phyloP scores from a whole-genome alignment of 2,888 invertebrate genomes.

The Pheosia tremula region DNA sequence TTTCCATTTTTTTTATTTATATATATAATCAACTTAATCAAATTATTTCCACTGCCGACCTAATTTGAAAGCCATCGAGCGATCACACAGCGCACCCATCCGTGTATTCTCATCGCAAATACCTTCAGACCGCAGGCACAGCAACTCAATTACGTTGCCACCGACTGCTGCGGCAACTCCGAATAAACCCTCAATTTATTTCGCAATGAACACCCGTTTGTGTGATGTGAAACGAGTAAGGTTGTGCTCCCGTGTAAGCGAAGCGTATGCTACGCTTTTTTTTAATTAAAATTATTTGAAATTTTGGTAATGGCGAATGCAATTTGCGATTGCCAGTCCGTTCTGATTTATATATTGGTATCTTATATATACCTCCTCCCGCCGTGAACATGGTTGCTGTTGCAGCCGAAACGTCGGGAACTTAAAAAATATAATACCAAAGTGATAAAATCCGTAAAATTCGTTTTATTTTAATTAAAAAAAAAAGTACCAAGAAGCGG shows the following conservation, averaged over 20 bases:
- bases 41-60: constrained; percentile 28
- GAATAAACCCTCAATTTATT: constrained; percentile 44
- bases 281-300: neutral
- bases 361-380: no score
- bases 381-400: no score
- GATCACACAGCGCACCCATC: constrained; percentile 21
- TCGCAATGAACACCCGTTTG: constrained; percentile 28
- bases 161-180: constrained; percentile 30
- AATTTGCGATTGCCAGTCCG: no score
- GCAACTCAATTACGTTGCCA: constrained; percentile 32
- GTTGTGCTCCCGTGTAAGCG: neutral
- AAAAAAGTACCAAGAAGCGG: no score
- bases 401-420: no score
- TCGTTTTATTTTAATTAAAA: no score
- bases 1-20: no score
- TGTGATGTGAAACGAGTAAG: neutral
- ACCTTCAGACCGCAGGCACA: constrained; percentile 26
- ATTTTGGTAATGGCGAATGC: no score
- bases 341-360: no score
- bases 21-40: no score
- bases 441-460: no score
- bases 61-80: constrained; percentile 34
- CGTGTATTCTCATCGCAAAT: constrained; percentile 38
- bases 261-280: neutral
- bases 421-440: no score